Evolutionary conservation across 2,797 vertebrate species (phyloP).

Genomic region (Manis pentadactyla): DNA sequence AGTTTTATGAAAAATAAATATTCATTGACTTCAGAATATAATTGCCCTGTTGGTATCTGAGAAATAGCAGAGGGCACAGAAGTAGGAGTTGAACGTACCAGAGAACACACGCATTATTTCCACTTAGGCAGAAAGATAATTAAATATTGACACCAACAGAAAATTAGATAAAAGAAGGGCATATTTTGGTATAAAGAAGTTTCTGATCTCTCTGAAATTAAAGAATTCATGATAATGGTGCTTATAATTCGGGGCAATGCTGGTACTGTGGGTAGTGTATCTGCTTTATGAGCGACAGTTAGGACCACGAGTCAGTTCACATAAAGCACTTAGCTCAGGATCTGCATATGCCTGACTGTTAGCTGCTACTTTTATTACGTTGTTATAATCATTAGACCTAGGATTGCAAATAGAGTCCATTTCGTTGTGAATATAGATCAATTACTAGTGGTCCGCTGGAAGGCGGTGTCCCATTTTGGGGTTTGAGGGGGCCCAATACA

Average conservation of each 20-base stretch:
- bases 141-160: not conserved
- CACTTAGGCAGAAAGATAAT: not conserved
- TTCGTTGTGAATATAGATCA: not conserved
- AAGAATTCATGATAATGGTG: not conserved
- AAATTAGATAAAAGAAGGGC: not conserved
- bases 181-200: not conserved
- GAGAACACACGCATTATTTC: not conserved
- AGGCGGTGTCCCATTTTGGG: not conserved
- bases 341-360: not conserved
- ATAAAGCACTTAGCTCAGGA: not conserved
- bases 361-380: not conserved
- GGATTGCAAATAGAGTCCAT: not conserved
- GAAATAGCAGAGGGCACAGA: not conserved
- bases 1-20: slow-evolving; percentile 58
- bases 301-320: not conserved
- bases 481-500: not conserved
- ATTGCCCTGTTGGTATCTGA: not conserved
- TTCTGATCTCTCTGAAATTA: not conserved
- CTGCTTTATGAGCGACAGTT: not conserved
- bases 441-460: not conserved
- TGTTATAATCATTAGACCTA: not conserved
- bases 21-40: slow-evolving; percentile 4
- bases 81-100: not conserved
- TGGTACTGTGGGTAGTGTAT: fast-evolving
- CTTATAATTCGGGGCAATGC: not conserved